These are phyloP conservation scores for Chaetodon auriga DNA, from an alignment of 2,113 vertebrate species.

Conservation along the genomic window DNA sequence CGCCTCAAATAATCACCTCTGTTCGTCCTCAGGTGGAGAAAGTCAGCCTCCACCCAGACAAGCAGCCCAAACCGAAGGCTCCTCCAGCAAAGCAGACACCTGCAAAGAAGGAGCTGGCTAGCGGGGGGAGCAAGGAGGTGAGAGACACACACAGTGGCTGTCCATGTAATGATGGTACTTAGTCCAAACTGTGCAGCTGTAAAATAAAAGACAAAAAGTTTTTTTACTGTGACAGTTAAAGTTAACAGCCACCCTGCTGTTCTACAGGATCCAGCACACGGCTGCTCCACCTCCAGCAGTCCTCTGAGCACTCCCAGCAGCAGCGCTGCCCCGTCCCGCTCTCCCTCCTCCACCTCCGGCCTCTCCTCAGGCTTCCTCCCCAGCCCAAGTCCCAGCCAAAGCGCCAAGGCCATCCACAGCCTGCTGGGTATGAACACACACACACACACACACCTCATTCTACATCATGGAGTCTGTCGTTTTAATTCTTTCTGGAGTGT, in stretches of 20 bases:
- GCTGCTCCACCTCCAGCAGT: constrained; percentile 88
- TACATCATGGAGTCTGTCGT: background rate
- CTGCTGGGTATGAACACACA: constrained; percentile 86
- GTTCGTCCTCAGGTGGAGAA: constrained; percentile 84
- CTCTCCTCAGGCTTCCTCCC: constrained; percentile 89
- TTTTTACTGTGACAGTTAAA: no score
- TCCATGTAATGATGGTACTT: background rate
- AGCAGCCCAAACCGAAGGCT: constrained; percentile 72
- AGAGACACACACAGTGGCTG: background rate
- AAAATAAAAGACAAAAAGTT: no score
- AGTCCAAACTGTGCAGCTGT: no score
- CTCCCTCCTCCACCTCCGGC: constrained; percentile 90
- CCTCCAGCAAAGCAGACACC: constrained; percentile 51
- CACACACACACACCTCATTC: background rate
- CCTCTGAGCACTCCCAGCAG: constrained; percentile 88
- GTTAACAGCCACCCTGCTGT: background rate
- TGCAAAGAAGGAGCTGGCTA: constrained; percentile 68
- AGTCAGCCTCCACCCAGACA: constrained; percentile 89
- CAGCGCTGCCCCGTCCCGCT: constrained; percentile 84
- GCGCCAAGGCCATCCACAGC: constrained; percentile 88
- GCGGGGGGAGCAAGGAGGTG: constrained; percentile 80
- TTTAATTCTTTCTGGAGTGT: background rate
- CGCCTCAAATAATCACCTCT: background rate
- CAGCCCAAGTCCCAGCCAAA: constrained; percentile 93
- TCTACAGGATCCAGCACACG: constrained; percentile 79